A percentile compares a stretch with the other conserved stretches of the same genome.
Evolutionary conservation across 37 sponge, comb jelly and placozoan species (phyloP).

Genomic region (Ianthella basta): DNA sequence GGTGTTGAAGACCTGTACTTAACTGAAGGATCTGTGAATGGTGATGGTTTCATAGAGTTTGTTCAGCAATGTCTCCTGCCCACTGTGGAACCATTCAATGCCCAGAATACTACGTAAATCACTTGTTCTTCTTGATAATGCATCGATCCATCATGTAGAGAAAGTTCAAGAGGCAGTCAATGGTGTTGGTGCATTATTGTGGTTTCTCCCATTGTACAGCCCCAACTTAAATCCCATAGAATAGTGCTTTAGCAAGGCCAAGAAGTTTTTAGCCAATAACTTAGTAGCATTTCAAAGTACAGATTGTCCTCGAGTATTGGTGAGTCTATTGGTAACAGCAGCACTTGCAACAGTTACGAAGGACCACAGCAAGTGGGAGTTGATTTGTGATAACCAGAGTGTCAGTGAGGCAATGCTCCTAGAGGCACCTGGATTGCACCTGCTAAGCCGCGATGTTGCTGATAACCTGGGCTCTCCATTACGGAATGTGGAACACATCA

Average conservation of each 20-base stretch:
- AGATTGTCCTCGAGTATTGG: too few relatives aligned
- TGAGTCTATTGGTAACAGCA: too few relatives aligned
- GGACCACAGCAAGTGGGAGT: too few relatives aligned
- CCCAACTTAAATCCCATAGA: slow-evolving; percentile 42
- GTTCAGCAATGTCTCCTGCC: slow-evolving; percentile 20
- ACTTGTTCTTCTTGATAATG: too few relatives aligned
- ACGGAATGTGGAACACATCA: too few relatives aligned
- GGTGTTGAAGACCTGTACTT: slow-evolving; percentile 43
- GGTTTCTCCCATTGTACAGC: slow-evolving; percentile 33
- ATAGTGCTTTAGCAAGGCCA: slow-evolving; percentile 27
- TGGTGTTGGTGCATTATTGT: slow-evolving; percentile 27
- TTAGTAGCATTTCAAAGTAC: too few relatives aligned
- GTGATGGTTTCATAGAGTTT: slow-evolving; percentile 31
- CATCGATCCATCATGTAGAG: slow-evolving; percentile 25
- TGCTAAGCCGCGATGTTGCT: too few relatives aligned
- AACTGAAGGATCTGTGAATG: slow-evolving; percentile 28
- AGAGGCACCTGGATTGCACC: too few relatives aligned
- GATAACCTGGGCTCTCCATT: too few relatives aligned
- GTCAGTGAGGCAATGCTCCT: too few relatives aligned
- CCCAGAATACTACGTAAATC: slow-evolving; percentile 20
- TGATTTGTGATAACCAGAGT: too few relatives aligned
- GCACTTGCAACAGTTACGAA: too few relatives aligned
- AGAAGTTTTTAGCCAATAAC: not conserved
- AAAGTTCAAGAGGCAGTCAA: not conserved
- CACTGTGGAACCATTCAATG: slow-evolving; percentile 39